Evolutionary conservation across 2,797 vertebrate species (phyloP), one percentile per base, ranked within the genome.

Genomic region (Austrolebias charrua): DNA sequence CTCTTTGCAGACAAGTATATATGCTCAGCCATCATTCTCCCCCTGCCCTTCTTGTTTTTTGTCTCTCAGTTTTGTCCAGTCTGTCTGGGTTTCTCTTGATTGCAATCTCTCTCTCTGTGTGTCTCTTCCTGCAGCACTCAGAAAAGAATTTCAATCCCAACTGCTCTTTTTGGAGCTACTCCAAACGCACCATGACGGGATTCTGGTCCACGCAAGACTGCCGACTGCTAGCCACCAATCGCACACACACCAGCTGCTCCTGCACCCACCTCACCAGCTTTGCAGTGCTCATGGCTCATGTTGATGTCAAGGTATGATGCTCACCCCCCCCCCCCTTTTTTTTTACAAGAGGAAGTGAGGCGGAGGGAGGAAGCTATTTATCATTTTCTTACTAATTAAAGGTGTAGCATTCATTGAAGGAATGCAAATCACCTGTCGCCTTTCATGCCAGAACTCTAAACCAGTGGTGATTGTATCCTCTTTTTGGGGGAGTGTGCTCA

Each of bases 131-230:
- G 68, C 72, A 98, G 96, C 95, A 97, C 83, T 98, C 97, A 4
- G 95, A 97, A 78, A 96, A 96, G 88, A 98, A 98, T 92, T 99
- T 98, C 92, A 98, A 98, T 88, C 97, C 98, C 3, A 99, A 98
- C 89, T 99, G 98, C 90, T 98, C 97, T 0, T 99, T 98, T 91
- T 99, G 98, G 98, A 99, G 96, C 89, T 99, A 99, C 85, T 97
- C 97, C 51, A 98, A 98, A 79, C 95, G 94, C 73, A 97, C 96
- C 47, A 97, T 99, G 96, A 97, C 90, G 5, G 98, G 97, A 50
- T 94, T 95, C 81, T 99, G 98, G 98, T 98, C 98, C 58, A 98
- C 95, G 1, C 97, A 98, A 89, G 97, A 97, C 80, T 99, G 98
- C 82, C 94, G 97, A 70, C 94, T 98, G 64, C 87, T 98, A 80